Percentiles rank a stretch among this genome's conserved stretches.
These are phyloP conservation scores for Planococcus citri DNA, from an alignment of 1,140 invertebrate species.

Conservation along the genomic window DNA sequence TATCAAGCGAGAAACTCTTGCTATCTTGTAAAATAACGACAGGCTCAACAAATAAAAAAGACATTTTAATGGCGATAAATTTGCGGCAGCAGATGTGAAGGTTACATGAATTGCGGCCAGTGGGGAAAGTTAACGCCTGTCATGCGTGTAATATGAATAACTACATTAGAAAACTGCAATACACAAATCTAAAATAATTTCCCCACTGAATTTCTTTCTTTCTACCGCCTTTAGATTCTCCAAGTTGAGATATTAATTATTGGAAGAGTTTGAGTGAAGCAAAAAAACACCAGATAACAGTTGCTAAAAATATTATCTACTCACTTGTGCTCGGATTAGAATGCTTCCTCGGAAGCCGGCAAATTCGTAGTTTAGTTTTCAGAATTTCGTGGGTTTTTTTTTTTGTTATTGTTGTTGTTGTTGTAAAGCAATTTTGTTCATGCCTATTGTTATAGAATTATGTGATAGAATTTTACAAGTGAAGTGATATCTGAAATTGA, in stretches of 20 bases:
- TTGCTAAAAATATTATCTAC: neutral
- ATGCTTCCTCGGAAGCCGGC: neutral
- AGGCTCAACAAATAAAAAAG: neutral
- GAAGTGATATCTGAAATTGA: too few relatives aligned
- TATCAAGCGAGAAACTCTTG: neutral
- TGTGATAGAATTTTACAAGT: too few relatives aligned
- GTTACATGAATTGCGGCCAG: slow-evolving; percentile 4
- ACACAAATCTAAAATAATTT: neutral
- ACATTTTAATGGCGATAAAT: slow-evolving; percentile 4
- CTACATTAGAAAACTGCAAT: slow-evolving; percentile 7
- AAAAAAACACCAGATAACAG: neutral
- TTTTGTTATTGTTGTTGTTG: too few relatives aligned
- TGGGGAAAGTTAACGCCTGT: slow-evolving; percentile 5
- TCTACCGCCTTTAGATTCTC: neutral
- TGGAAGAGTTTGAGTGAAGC: neutral
- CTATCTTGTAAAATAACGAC: neutral
- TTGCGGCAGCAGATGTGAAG: slow-evolving; percentile 5
- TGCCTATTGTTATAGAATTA: too few relatives aligned
- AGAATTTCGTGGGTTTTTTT: too few relatives aligned
- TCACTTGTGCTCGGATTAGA: neutral
- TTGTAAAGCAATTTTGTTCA: too few relatives aligned
- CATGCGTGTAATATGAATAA: slow-evolving; percentile 7
- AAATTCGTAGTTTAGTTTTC: too few relatives aligned
- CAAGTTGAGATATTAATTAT: neutral
- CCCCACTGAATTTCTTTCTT: slow-evolving; percentile 1